These are phyloP conservation scores for Orthonevra nobilis DNA, from an alignment of 2,888 invertebrate genomes.

Conservation along the genomic window DNA sequence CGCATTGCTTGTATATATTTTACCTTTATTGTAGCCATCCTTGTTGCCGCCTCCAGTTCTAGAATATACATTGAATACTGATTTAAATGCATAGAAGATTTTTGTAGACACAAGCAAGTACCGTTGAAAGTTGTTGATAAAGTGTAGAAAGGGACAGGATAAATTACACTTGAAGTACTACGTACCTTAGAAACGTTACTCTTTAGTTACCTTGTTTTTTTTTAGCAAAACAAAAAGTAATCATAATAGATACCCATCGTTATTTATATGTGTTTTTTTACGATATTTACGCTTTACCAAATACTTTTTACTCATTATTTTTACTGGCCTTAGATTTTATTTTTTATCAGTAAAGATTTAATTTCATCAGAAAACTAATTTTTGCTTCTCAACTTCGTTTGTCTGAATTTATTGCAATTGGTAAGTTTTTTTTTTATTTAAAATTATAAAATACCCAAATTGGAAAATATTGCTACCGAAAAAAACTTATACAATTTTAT, in stretches of 20 bases:
- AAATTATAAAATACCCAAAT: background rate
- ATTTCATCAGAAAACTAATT: slow-evolving; percentile 52
- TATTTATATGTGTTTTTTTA: slow-evolving; percentile 20
- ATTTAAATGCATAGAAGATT: slow-evolving; percentile 76
- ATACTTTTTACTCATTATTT: slow-evolving; percentile 36
- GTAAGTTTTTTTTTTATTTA: background rate
- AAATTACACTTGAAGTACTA: slow-evolving; percentile 54
- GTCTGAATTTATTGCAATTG: background rate
- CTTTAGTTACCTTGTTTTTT: slow-evolving; percentile 52
- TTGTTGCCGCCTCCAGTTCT: slow-evolving; percentile 95
- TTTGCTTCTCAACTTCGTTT: slow-evolving; percentile 71
- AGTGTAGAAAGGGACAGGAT: slow-evolving; percentile 60
- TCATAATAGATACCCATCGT: slow-evolving; percentile 13
- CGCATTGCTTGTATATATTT: slow-evolving; percentile 81
- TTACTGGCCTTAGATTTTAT: slow-evolving; percentile 18
- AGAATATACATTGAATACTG: slow-evolving; percentile 80
- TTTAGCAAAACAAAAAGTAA: slow-evolving; percentile 40
- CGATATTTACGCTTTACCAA: slow-evolving; percentile 49
- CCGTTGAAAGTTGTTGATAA: slow-evolving; percentile 71
- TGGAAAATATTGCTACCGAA: background rate
- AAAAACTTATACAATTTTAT: background rate
- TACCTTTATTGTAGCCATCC: slow-evolving; percentile 98
- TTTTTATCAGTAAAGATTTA: slow-evolving; percentile 37
- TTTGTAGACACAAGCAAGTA: slow-evolving; percentile 72
- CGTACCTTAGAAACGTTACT: slow-evolving; percentile 52